A percentile compares a stretch with the other conserved stretches of the same genome.
Evolutionary conservation across 2,113 vertebrate species (phyloP).

Genomic region (Herpailurus yagouaroundi): DNA sequence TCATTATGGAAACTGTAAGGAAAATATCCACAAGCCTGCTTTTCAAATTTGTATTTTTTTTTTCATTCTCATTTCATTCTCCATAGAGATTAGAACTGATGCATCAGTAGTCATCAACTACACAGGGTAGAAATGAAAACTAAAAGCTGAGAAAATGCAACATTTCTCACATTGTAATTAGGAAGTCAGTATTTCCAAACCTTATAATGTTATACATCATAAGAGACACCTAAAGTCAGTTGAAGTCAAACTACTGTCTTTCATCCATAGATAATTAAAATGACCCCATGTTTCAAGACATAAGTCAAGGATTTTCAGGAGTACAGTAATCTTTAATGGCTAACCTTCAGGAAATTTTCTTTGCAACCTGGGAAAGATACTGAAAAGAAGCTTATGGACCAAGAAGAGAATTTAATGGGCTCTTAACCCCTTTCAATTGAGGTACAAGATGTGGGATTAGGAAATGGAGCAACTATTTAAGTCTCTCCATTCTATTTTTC

Average conservation of each 20-base stretch:
- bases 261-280: constrained; percentile 67
- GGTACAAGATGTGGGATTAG: constrained; percentile 56
- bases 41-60: background rate
- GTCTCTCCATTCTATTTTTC: constrained; percentile 71
- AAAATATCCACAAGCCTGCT: background rate
- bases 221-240: constrained; percentile 49
- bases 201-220: constrained; percentile 39
- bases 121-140: constrained; percentile 1
- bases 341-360: constrained; percentile 78
- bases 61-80: background rate
- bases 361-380: constrained; percentile 55
- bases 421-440: constrained; percentile 79
- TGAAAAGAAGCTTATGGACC: constrained; percentile 73
- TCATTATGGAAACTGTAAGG: background rate
- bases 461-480: constrained; percentile 71
- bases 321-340: constrained; percentile 61
- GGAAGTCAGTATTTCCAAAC: constrained; percentile 46
- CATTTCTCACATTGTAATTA: constrained; percentile 31
- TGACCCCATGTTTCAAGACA: constrained; percentile 69
- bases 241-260: constrained; percentile 58
- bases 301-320: constrained; percentile 70
- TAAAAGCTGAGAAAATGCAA: constrained; percentile 23
- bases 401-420: constrained; percentile 76
- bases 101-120: background rate
- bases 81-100: background rate